Conservation (phyloP, 2,113 vertebrate species). For the Cheirogaleus medius region DNA sequence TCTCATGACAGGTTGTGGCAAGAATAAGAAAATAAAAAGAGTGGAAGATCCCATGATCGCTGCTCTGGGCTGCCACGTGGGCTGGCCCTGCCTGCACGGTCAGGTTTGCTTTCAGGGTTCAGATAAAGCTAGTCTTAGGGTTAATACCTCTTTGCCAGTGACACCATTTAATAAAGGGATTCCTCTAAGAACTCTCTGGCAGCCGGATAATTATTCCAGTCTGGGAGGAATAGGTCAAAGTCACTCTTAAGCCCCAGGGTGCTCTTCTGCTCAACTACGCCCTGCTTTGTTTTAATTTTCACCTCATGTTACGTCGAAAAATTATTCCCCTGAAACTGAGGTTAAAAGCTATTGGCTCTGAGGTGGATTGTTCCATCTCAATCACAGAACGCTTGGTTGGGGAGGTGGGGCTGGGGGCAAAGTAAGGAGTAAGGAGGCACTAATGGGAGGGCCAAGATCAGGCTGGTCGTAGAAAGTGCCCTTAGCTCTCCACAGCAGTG, state of each 20-base stretch:
- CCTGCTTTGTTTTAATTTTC: slow-evolving; percentile 76
- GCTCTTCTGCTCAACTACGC: slow-evolving; percentile 39
- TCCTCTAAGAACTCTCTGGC: slow-evolving; percentile 73
- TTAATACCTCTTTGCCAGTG: slow-evolving; percentile 57
- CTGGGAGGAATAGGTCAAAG: slow-evolving; percentile 79
- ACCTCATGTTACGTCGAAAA: slow-evolving; percentile 37
- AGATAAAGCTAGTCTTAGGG: slow-evolving; percentile 72
- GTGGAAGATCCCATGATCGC: slow-evolving; percentile 68
- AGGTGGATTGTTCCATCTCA: slow-evolving; percentile 58
- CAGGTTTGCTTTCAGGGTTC: slow-evolving; percentile 58
- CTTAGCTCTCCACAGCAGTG: neutral
- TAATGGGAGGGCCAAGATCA: rapidly evolving
- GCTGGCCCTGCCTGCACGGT: slow-evolving; percentile 59
- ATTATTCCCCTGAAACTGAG: slow-evolving; percentile 40
- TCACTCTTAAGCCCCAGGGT: slow-evolving; percentile 64
- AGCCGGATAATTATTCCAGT: slow-evolving; percentile 71
- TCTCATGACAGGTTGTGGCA: slow-evolving; percentile 84
- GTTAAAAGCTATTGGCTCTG: slow-evolving; percentile 41
- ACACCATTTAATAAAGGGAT: slow-evolving; percentile 70
- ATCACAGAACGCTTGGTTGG: neutral
- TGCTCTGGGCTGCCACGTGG: slow-evolving; percentile 66
- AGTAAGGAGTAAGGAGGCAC: neutral
- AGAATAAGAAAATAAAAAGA: slow-evolving; percentile 80
- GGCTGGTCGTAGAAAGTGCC: neutral
- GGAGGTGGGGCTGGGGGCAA: neutral